Evolutionary conservation across 1,140 invertebrate species (phyloP), one percentile per base, ranked within the genome.

Genomic region (Halictus rubicundus): DNA sequence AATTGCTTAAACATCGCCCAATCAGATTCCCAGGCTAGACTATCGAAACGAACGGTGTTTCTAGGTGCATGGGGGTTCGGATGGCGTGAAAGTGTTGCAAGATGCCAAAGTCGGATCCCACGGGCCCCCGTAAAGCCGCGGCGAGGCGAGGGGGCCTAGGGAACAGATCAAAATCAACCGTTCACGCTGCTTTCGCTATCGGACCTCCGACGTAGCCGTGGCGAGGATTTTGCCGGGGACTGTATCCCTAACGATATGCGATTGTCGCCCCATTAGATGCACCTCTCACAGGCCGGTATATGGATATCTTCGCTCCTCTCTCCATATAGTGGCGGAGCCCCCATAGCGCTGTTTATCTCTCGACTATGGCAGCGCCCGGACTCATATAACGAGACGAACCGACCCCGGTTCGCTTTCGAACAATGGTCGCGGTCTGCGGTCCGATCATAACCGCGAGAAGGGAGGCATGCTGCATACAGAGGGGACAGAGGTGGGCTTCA

Each of bases 211-310:
- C 83, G 84, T 77, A 76, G 84, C 42, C 63, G 76, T 37, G 70
- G 80, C 64, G 46, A 71, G 52, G 71, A 78, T 89, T 89, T 77
- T 88, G 78, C 81, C 39, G 21, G 5, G 59, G 88, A 90, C 88
- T 89, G 87, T 90, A 90, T 88, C 81, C 88, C 82, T 89, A 90
- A 90, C 89, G 89, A 90, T 89, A 89, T 87, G 88, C 88, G 88
- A 90, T 90, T 90, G 89, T 90, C 89, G 88, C 87, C 88, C 87
- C 84, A 90, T 90, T 90, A 90, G 87, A 90, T 90, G 89, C 89
- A 90, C 87, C 88, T 89, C 85, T 86, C 88, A 82, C 81, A 85
- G 87, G 73, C 84, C 80, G 81, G 76, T 83, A 87, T 90, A 89
- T 89, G 88, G 88, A 88, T 89, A 89, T 88, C 88, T 87, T 85